Base-by-base conservation (phyloP, 1,140 invertebrate genomes). In the Apis laboriosa region DNA sequence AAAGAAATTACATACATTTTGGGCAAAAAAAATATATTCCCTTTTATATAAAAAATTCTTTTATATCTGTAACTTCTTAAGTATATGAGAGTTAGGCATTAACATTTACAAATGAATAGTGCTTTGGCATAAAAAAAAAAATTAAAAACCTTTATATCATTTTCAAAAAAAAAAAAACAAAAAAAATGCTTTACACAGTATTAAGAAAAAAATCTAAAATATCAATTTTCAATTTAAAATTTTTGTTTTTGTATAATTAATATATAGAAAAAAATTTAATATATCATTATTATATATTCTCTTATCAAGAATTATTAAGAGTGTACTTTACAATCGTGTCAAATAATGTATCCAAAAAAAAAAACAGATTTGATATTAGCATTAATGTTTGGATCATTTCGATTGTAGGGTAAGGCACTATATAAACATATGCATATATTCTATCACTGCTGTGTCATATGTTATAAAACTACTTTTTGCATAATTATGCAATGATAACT, bases 311-410 rank as follows among this genome's bases (percentile, higher is more conserved):
- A 43, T 43, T 43, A 43, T 43, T 83, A 73, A 72, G 60, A 74
- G 53, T 84, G 77, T 73, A 73, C 61, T 84, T 84, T 84, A 84
- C 63, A 84, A 75, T 75, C 28, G 28, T 51, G 58, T 81, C 63
- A 80, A 53, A 60, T 43, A 56, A 70, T 63, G 56, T 84, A 77
- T 73, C 19, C n/a, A 61, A 21, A 53, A n/a, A 60, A 58, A 55
- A 58, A 64, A 21, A 24, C 56, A 58, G 15, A 66, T 72, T 82
- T 81, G 60, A 73, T 85, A 85, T 71, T 83, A 58, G 58, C 19
- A 24, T 84, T 53, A 88, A 80, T 75, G 87, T 88, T 88, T 88
- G 86, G 87, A 88, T 88, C 87, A 88, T 88, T 88, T 88, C 87
- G 84, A 88, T 88, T 88, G 84, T 88, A 83, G 77, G 76, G 87